A percentile compares a stretch with the other conserved stretches of the same genome.
Conservation (phyloP, 2,797 vertebrate species). For the Melanotaenia maccullochi region DNA sequence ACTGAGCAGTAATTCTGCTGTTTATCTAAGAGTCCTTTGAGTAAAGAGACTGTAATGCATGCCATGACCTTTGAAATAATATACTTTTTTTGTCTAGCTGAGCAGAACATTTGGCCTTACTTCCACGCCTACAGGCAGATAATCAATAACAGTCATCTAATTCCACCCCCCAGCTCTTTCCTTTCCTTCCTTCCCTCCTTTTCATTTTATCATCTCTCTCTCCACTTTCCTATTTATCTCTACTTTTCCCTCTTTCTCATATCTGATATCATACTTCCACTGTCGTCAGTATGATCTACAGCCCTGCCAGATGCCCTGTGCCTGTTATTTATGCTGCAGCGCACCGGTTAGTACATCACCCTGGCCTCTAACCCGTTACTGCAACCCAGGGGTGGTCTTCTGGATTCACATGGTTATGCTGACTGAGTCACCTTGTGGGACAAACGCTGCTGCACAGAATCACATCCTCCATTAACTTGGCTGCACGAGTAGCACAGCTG, state of each 20-base stretch:
- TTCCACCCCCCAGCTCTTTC: conserved; percentile 40
- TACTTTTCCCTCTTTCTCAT: conserved; percentile 60
- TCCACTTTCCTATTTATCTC: conserved; percentile 67
- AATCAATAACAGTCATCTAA: conserved; percentile 83
- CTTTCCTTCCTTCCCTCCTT: conserved; percentile 41
- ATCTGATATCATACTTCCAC: conserved; percentile 77
- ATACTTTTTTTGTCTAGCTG: conserved; percentile 81
- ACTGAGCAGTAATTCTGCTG: conserved; percentile 45
- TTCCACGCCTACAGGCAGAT: conserved; percentile 77
- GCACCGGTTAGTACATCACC: conserved; percentile 73
- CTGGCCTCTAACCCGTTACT: conserved; percentile 69
- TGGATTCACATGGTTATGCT: conserved; percentile 68
- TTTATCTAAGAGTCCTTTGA: conserved; percentile 67
- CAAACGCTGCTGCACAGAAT: conserved; percentile 67
- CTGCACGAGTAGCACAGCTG: conserved; percentile 61
- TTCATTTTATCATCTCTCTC: conserved; percentile 56
- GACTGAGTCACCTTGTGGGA: conserved; percentile 80
- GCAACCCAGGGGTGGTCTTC: conserved; percentile 72
- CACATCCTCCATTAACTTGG: conserved; percentile 73
- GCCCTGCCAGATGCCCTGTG: conserved; percentile 68
- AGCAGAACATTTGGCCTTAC: conserved; percentile 80
- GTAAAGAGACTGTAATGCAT: conserved; percentile 76
- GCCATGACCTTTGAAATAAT: conserved; percentile 85
- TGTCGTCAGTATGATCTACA: conserved; percentile 78
- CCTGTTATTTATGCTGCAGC: conserved; percentile 78